A percentile compares a stretch with the other conserved stretches of the same genome.
Conservation (phyloP, 2,888 invertebrate genomes). For the Netelia inedita region DNA sequence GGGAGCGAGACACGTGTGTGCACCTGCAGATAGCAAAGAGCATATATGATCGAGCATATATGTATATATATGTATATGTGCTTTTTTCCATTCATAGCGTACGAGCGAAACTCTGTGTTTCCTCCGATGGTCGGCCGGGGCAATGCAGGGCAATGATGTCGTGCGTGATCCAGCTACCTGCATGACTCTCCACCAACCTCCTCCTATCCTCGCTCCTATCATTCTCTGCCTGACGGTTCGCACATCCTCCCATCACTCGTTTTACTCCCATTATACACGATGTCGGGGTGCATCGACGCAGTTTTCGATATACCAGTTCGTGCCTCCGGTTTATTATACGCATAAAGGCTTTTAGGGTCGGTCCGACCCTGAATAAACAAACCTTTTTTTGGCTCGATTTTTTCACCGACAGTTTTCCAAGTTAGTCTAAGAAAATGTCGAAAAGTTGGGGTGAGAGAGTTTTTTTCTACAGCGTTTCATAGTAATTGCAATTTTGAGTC, state of each 20-base stretch:
- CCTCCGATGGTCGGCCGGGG: background rate
- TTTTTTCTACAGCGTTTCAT: too few relatives aligned
- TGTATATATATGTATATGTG: background rate
- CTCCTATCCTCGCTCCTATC: background rate
- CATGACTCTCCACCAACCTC: background rate
- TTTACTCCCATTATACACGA: slow-evolving; percentile 56
- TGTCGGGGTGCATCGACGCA: slow-evolving; percentile 39
- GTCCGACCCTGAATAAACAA: too few relatives aligned
- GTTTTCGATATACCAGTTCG: slow-evolving; percentile 6
- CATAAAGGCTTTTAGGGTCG: too few relatives aligned
- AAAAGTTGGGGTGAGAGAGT: too few relatives aligned
- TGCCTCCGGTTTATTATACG: too few relatives aligned
- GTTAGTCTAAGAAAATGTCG: too few relatives aligned
- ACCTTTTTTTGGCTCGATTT: too few relatives aligned
- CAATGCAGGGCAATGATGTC: slow-evolving; percentile 45
- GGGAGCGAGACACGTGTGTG: slow-evolving; percentile 40
- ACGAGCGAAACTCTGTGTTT: slow-evolving; percentile 21
- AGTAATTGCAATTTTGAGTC: too few relatives aligned
- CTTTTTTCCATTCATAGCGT: slow-evolving; percentile 62
- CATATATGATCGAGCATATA: background rate
- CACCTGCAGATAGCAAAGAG: slow-evolving; percentile 63
- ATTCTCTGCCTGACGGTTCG: background rate
- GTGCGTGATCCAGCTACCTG: slow-evolving; percentile 9
- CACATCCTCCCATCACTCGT: slow-evolving; percentile 37
- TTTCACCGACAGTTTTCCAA: too few relatives aligned